Base-by-base conservation (phyloP, 2,113 vertebrate genomes). In the Chaenocephalus aceratus region DNA sequence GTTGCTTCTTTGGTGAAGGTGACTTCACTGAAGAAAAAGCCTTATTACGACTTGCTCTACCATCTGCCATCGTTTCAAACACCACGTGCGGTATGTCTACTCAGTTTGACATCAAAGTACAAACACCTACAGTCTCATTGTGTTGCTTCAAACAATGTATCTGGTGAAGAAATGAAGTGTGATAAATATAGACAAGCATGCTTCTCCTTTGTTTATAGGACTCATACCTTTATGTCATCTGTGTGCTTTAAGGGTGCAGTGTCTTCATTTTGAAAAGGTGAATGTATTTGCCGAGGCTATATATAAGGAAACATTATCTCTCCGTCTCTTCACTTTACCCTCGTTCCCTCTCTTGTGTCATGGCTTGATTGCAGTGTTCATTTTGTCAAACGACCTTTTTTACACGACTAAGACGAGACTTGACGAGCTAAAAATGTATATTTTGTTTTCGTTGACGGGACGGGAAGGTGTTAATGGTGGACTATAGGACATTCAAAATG, bases 231-330 rank as follows among this genome's bases (percentile, higher is more conserved):
- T 30, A 48, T 41, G n/a, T 30, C 45, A 51, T 73, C 54, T 57
- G 30, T 60, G 26, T 30, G 26, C 26, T 3, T 30, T 30, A 30
- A 30, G 26, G 26, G 26, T 48, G 36, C 23, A 36, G 45, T 49
- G 26, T 73, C 52, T 74, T 80, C 11, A 72, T 12, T 34, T 11
- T 13, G n/a, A 53, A 53, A 58, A 51, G 30, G n/a, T 66, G 13
- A 53, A 30, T 3, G 1, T 52, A 72, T 30, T 48, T 36, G 52
- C 6, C 5, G 34, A 56, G 59, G 30, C 36, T 34, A 57, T 58
- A 59, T 34, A 66, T 7, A 44, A 30, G 26, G 49, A 70, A 53
- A 72, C 23, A 58, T 83, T 72, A 78, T 83, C 72, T 49, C 56
- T 26, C 23, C 0, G 41, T 54, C n/a, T 82, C 34, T 71, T 30